Evolutionary conservation across 2,888 invertebrate species (phyloP).

Genomic region (Pelosia muscerda): DNA sequence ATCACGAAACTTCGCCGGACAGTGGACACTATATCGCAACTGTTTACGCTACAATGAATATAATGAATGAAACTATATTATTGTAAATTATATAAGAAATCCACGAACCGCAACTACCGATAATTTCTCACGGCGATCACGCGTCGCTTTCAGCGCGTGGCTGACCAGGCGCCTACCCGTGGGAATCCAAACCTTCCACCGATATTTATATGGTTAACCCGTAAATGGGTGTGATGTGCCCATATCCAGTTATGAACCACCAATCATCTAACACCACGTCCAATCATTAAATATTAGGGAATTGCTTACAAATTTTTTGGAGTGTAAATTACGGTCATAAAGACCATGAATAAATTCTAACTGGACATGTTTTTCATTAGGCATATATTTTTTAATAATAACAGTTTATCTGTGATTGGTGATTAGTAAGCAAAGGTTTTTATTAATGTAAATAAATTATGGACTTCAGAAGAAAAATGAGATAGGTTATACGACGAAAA

Average conservation of each 20-base stretch:
- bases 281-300: background rate
- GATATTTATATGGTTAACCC: conserved; percentile 46
- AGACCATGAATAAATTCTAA: conserved; percentile 1
- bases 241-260: background rate
- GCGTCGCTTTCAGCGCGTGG: conserved; percentile 61
- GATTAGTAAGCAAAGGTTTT: background rate
- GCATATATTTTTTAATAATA: background rate
- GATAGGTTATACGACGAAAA: conserved; percentile 4
- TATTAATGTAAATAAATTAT: background rate
- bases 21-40: background rate
- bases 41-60: conserved; percentile 7
- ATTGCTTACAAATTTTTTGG: conserved; percentile 28
- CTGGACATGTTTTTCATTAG: background rate
- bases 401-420: background rate
- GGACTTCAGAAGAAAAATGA: background rate
- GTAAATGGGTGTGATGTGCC: background rate
- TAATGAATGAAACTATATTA: conserved; percentile 26
- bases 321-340: background rate
- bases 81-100: conserved; percentile 59
- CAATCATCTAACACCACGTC: conserved; percentile 3
- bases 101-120: conserved; percentile 74
- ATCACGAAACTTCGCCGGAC: background rate
- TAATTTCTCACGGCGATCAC: conserved; percentile 83
- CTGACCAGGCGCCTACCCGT: conserved; percentile 66
- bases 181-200: conserved; percentile 58